Conservation (phyloP, 2,113 vertebrate genomes). For the Anthoscopus minutus region DNA sequence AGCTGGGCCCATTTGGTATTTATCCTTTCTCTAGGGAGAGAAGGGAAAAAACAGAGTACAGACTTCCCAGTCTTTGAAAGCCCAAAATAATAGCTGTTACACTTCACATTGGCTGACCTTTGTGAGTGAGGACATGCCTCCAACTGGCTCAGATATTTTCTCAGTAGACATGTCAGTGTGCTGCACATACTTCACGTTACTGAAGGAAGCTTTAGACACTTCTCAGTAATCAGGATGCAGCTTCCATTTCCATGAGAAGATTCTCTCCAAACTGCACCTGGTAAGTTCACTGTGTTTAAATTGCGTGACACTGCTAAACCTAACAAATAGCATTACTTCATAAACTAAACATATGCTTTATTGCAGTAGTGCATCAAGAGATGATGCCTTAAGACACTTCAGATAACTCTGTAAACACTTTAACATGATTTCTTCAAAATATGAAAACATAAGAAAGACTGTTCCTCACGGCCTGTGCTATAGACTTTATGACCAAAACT, state of each 20-base stretch:
- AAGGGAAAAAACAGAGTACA: conserved; percentile 62
- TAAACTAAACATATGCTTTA: conserved; percentile 6
- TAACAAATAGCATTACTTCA: conserved; percentile 24
- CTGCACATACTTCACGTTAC: neutral
- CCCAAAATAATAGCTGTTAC: conserved; percentile 64
- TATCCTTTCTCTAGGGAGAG: conserved; percentile 73
- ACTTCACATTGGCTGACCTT: conserved; percentile 69
- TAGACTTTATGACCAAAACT: neutral
- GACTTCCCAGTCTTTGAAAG: conserved; percentile 73
- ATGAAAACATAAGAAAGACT: neutral
- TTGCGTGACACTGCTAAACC: neutral
- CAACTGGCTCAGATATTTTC: conserved; percentile 60
- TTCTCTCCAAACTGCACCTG: conserved; percentile 5
- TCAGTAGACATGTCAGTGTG: conserved; percentile 48
- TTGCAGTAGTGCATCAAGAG: neutral
- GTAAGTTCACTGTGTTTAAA: neutral
- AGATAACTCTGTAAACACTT: neutral
- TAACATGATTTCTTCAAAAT: neutral
- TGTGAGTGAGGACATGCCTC: conserved; percentile 31
- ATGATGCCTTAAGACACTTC: neutral
- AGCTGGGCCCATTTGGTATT: conserved; percentile 62
- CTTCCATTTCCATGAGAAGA: conserved; percentile 13
- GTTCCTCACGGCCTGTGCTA: neutral
- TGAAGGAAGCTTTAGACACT: neutral
- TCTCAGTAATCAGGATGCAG: conserved; percentile 9